Base-by-base conservation (phyloP, 2,113 vertebrate species). In the Rutilus rutilus region DNA sequence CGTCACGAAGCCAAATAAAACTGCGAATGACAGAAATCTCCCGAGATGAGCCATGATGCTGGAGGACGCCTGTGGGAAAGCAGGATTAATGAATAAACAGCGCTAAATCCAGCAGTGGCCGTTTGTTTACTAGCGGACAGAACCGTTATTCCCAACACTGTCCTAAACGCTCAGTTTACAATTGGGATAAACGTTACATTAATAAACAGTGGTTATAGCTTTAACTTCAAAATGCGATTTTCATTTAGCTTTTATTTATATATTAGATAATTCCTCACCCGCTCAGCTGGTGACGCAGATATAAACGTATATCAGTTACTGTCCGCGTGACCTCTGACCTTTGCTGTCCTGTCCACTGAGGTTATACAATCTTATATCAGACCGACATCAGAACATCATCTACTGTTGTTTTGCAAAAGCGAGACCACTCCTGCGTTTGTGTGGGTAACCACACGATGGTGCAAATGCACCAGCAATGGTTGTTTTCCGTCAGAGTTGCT, bases 1-100 rank as follows among this genome's bases (percentile, higher is more conserved):
- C 30, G 52, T n/a, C 19, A 78, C 76, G 23, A 78, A 78, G 10
- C 52, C 76, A 78, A 59, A 57, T 33, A 78, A 36, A 78, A 54
- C 50, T 59, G 50, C 30, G 76, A 78, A 19, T 11, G 52, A 78
- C 15, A 78, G 3, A 23, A 36, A 19, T 36, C 10, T 59, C 7
- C 19, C 9, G 52, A 78, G 10, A 57, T 2, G 5, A 78, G 76
- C 52, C 76, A 78, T 78, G 30, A 78, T 7, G 5, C 36, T 2
- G 39, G 23, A 14, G 21, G 36, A 74, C 36, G 36, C 23, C 71
- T 74, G 52, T 78, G 76, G 30, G 57, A 57, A 78, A 25, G 23
- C 36, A 11, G 19, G 4, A 23, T 71, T 3, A 59, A 59, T 23
- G 39, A 42, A 8, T 8, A 7, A 59, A 21, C 23, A n/a, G n/a